Conservation (phyloP, 2,888 invertebrate species). For the Pseudoips prasinana region DNA sequence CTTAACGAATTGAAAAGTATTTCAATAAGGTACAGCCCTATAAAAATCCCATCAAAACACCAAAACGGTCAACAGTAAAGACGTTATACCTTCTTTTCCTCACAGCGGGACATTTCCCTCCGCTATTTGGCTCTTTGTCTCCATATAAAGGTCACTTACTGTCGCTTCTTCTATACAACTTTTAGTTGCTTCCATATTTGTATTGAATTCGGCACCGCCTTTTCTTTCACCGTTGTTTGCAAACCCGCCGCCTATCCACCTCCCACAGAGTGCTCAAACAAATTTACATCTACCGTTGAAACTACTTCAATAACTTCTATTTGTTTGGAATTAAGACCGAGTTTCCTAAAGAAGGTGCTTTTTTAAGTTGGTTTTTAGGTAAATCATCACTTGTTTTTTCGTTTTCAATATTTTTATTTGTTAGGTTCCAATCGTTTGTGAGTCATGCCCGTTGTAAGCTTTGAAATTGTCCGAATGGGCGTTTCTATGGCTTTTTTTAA, state of each 20-base stretch:
- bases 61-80: constrained; percentile 65
- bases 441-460: constrained; percentile 59
- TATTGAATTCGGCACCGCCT: constrained; percentile 50
- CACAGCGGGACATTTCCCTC: constrained; percentile 69
- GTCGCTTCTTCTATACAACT: constrained; percentile 53
- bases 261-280: constrained; percentile 59
- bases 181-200: constrained; percentile 56
- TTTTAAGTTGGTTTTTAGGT: constrained; percentile 26
- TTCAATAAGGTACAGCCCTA: constrained; percentile 52
- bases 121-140: constrained; percentile 51
- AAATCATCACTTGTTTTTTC: constrained; percentile 55
- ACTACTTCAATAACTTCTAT: constrained; percentile 7
- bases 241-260: constrained; percentile 71
- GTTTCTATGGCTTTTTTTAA: constrained; percentile 48
- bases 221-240: constrained; percentile 68
- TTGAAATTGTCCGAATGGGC: constrained; percentile 53
- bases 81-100: constrained; percentile 53
- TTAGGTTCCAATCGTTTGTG: constrained; percentile 62
- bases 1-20: no score
- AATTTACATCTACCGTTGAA: constrained; percentile 8
- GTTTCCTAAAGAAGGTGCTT: no score
- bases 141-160: constrained; percentile 63
- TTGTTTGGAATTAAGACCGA: no score
- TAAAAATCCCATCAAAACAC: constrained; percentile 40
- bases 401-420: constrained; percentile 56